Percentiles rank a stretch among this genome's conserved stretches.
phyloP scores from a whole-genome alignment of 2,113 vertebrate genomes.

The Regulus satrapa region DNA sequence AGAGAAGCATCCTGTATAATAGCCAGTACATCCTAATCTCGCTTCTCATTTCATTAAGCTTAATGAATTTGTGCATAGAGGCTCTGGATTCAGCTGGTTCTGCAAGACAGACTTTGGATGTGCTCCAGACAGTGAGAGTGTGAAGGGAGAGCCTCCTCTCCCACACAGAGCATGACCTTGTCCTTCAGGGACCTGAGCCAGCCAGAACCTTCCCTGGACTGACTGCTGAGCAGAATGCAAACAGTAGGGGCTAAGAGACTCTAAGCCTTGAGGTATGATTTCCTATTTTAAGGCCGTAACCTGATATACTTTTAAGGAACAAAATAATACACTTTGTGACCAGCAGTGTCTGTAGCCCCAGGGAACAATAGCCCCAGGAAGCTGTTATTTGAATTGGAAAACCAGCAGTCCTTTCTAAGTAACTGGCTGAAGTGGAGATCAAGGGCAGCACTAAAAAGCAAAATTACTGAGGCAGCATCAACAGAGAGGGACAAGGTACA shows the following conservation, averaged over 20 bases:
- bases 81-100: background rate
- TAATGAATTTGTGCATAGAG: background rate
- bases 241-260: background rate
- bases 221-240: background rate
- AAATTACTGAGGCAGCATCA: background rate
- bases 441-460: background rate
- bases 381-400: background rate
- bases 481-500: background rate
- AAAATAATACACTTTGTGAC: background rate
- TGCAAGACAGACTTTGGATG: background rate
- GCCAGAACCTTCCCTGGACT: background rate
- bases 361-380: background rate
- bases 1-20: background rate
- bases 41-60: background rate
- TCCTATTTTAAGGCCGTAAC: background rate
- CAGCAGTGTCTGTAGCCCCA: background rate
- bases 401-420: background rate
- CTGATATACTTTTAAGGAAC: background rate
- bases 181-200: background rate
- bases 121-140: background rate
- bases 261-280: background rate
- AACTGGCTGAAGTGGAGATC: background rate
- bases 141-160: background rate
- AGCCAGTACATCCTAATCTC: rapidly evolving
- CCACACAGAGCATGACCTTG: background rate